Conservation (phyloP, 1,140 invertebrate genomes). For the Sycobia sp. region DNA sequence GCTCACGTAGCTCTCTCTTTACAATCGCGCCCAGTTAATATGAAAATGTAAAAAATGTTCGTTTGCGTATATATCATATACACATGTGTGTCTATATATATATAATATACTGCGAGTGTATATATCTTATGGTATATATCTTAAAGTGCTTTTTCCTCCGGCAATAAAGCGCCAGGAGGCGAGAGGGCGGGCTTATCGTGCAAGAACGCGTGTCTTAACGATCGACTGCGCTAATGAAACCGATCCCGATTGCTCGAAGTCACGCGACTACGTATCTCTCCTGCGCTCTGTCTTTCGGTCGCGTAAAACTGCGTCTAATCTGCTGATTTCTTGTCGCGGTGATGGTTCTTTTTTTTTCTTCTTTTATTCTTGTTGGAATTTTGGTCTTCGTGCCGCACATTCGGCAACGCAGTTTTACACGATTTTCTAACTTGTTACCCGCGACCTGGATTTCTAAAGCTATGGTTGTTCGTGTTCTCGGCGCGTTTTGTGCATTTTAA, state of each 20-base stretch:
- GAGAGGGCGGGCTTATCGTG: constrained; percentile 4
- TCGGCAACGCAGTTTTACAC: neutral
- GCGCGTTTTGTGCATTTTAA: too few species aligned
- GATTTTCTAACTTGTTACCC: neutral
- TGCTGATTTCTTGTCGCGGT: neutral
- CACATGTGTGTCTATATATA: neutral
- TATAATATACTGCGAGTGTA: neutral
- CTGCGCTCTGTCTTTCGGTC: neutral
- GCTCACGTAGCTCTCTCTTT: neutral
- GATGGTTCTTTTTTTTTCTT: neutral
- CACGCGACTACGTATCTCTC: constrained; percentile 2
- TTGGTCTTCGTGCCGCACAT: too few species aligned
- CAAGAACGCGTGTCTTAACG: constrained; percentile 10
- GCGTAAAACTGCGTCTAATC: neutral
- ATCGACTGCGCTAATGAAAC: constrained; percentile 31
- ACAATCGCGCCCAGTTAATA: neutral
- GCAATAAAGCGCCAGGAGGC: constrained; percentile 20
- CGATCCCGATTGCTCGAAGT: constrained; percentile 4
- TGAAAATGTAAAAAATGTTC: constrained; percentile 4
- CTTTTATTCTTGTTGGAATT: neutral
- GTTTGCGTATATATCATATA: too few species aligned
- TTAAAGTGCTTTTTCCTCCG: neutral
- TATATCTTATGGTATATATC: too few species aligned
- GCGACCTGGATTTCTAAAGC: too few species aligned
- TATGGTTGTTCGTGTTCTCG: too few species aligned